Base-by-base conservation (phyloP, 2,113 vertebrate species). In the Mus spicilegus region DNA sequence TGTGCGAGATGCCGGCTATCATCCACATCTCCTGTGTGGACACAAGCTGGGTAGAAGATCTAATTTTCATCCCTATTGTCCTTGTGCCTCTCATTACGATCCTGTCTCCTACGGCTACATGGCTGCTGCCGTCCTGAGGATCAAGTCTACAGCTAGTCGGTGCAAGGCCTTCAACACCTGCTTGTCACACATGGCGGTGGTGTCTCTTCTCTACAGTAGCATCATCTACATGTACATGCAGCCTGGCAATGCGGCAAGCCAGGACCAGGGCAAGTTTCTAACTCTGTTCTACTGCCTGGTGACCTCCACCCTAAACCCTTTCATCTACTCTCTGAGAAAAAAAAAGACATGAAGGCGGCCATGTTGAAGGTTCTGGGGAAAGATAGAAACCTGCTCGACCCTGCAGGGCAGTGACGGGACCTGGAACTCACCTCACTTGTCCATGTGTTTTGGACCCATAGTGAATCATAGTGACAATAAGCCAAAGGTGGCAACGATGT, bases 261-360 rank as follows among this genome's bases (percentile, higher is more conserved):
- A 87, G 84, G 84, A 87, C 63, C 84, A 86, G 75, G 91, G 81
- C 56, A 81, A 93, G 58, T 82, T 96, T 30, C 67, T 91, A 19
- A 89, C 85, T 2, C 84, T 77, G 13, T 89, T 94, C 84, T 89
- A 78, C 20, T 33, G 85, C 78, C 81, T 81, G 1, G 92, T 69
- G 20, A 96, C 84, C 5, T 24, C 89, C 3, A 82, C 88, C 28
- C 61, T 87, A 19, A 87, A 87, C 42, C 84, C 84, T 67, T 87
- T 87, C 42, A 87, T 87, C 63, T 87, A 87, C 84, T 69, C 84
- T 0, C 84, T 87, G 30, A 69, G 84, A 69, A 87, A 87, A 87
- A 87, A 11, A 87, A 87, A 24, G 84, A 87, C 63, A 49, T 87
- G 84, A 87, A 87, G 84, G 84, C 84, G 0, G 84, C 84, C 84